Percentiles rank a stretch among this genome's conserved stretches.
phyloP scores from a whole-genome alignment of 2,797 vertebrate species.

The Cryptoblepharus egeriae region DNA sequence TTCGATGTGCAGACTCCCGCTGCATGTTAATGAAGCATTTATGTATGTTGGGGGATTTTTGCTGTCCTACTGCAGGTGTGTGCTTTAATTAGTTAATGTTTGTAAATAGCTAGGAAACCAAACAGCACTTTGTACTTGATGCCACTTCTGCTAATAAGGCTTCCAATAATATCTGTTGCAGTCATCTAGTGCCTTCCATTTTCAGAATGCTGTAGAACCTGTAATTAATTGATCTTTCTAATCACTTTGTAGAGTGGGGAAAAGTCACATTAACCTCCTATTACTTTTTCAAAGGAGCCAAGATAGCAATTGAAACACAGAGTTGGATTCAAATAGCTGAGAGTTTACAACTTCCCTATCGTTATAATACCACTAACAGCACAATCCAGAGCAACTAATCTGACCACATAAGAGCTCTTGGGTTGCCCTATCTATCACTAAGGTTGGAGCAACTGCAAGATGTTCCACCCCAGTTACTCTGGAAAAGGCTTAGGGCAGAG shows the following conservation, averaged over 20 bases:
- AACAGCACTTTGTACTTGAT: conserved; percentile 9
- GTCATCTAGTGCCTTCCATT: conserved; percentile 7
- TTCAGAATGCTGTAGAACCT: conserved; percentile 7
- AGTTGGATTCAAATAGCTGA: conserved; percentile 5
- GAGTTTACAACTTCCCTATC: not conserved
- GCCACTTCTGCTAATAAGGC: conserved; percentile 1
- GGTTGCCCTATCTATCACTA: too few relatives aligned
- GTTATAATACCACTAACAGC: not conserved
- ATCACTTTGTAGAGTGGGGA: not conserved
- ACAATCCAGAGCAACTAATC: too few relatives aligned
- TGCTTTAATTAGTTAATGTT: conserved; percentile 27
- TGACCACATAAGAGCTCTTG: too few relatives aligned
- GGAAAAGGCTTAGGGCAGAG: too few relatives aligned
- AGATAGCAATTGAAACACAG: not conserved
- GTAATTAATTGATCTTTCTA: conserved; percentile 30
- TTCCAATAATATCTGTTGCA: conserved; percentile 24
- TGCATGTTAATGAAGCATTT: not conserved
- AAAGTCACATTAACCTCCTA: conserved; percentile 11
- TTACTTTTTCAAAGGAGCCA: conserved; percentile 1
- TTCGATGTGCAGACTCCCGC: not conserved
- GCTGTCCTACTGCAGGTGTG: not conserved
- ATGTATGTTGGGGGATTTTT: conserved; percentile 14
- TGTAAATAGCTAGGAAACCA: conserved; percentile 32
- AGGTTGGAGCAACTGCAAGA: too few relatives aligned
- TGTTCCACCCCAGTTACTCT: too few relatives aligned